These are phyloP conservation scores for Agapornis roseicollis DNA, from an alignment of 2,113 vertebrate species.

Conservation along the genomic window DNA sequence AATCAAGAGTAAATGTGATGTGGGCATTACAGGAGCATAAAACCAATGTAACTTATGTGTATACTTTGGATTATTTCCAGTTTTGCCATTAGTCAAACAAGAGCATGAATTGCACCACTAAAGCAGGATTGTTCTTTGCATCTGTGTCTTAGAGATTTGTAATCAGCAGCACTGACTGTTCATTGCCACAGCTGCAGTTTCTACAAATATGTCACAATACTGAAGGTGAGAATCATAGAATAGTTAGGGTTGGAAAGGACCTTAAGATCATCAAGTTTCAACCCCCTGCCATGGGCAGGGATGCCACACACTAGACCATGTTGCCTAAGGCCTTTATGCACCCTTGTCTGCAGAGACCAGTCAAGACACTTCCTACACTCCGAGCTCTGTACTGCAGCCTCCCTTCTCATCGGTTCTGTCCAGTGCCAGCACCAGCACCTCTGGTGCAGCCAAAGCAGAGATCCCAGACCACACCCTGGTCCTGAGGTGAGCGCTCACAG, in stretches of 20 bases:
- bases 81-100: background rate
- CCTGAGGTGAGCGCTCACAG: background rate
- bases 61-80: background rate
- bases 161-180: background rate
- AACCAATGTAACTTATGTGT: background rate
- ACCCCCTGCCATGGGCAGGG: background rate
- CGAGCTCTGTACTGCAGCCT: background rate
- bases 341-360: background rate
- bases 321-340: background rate
- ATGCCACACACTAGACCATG: background rate
- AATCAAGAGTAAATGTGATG: background rate
- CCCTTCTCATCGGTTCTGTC: background rate
- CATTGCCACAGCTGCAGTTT: background rate
- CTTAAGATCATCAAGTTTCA: background rate
- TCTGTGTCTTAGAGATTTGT: fast-evolving
- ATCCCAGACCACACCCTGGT: background rate
- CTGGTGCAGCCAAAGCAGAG: background rate
- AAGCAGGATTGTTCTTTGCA: background rate
- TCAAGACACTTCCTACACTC: background rate
- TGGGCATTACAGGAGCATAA: background rate
- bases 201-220: fast-evolving
- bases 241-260: background rate
- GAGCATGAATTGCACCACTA: fast-evolving
- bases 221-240: background rate
- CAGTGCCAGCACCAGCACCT: fast-evolving